These are phyloP conservation scores for Gandaritis pyraliata DNA, from an alignment of 2,888 invertebrate genomes.

Conservation along the genomic window DNA sequence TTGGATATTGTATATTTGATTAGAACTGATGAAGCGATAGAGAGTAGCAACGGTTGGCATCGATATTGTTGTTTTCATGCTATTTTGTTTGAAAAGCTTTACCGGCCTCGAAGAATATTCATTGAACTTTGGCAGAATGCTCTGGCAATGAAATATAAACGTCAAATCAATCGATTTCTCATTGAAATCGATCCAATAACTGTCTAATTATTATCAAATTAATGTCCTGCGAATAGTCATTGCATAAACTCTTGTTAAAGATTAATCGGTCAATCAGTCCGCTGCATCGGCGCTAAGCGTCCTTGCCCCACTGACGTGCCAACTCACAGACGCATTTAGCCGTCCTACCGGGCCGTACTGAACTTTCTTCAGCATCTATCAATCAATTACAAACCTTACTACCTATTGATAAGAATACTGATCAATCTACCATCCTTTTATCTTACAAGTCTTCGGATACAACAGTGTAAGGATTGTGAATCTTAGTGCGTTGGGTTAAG, in stretches of 20 bases:
- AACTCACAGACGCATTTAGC: conserved; percentile 73
- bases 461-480: conserved; percentile 48
- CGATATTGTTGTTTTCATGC: background rate
- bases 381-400: conserved; percentile 64
- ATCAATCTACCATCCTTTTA: conserved; percentile 43
- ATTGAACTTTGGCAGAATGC: background rate
- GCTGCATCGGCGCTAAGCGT: conserved; percentile 75
- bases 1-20: background rate
- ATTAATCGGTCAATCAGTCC: conserved; percentile 81
- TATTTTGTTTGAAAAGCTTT: too few relatives aligned
- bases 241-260: conserved; percentile 53
- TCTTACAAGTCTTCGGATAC: conserved; percentile 50
- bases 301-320: conserved; percentile 81
- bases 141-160: conserved; percentile 11
- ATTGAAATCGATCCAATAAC: conserved; percentile 19
- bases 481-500: conserved; percentile 55
- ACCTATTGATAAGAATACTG: conserved; percentile 50
- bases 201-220: conserved; percentile 21
- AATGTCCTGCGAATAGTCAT: conserved; percentile 28
- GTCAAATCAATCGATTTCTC: conserved; percentile 7
- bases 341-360: conserved; percentile 64
- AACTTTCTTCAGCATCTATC: conserved; percentile 65
- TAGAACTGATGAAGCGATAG: background rate
- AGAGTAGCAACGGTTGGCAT: conserved; percentile 2
- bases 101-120: background rate